Evolutionary conservation across 2,113 vertebrate genomes (phyloP).

Genomic region (Acinonyx jubatus): DNA sequence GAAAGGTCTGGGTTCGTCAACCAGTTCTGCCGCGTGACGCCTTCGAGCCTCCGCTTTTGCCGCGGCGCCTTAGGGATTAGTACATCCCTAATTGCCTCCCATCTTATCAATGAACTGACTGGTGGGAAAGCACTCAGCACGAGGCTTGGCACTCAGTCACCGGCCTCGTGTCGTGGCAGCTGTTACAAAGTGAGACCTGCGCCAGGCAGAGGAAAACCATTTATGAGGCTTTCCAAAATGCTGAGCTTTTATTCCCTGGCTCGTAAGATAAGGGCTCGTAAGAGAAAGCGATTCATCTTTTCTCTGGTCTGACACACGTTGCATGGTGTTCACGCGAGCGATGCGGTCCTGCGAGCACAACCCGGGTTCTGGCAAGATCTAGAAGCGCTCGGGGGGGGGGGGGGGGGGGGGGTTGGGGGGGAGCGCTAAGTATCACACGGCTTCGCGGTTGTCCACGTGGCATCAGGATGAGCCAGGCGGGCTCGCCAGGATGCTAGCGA

Average conservation of each 20-base stretch:
- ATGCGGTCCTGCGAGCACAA: not conserved
- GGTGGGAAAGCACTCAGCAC: accelerated
- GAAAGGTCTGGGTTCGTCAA: not conserved
- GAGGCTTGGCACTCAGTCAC: accelerated
- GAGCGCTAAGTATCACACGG: not conserved
- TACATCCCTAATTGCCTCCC: not conserved
- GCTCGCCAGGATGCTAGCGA: accelerated
- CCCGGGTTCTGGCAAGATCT: not conserved
- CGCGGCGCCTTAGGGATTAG: not conserved
- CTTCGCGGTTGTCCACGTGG: too few relatives aligned
- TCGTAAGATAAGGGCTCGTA: too few relatives aligned
- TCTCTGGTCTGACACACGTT: not conserved
- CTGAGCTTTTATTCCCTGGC: accelerated
- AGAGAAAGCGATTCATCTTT: not conserved
- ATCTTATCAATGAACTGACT: not conserved
- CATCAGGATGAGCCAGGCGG: accelerated
- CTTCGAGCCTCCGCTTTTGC: not conserved
- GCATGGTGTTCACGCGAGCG: not conserved
- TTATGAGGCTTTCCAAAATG: accelerated
- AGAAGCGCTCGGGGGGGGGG: not conserved
- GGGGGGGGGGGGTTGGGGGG: accelerated
- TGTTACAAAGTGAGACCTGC: accelerated
- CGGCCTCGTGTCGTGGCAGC: not conserved
- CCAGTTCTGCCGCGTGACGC: not conserved
- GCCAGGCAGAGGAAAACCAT: accelerated